Evolutionary conservation across 2,797 vertebrate genomes (phyloP), one percentile per base, ranked within the genome.

Genomic region (Sphaeramia orbicularis): DNA sequence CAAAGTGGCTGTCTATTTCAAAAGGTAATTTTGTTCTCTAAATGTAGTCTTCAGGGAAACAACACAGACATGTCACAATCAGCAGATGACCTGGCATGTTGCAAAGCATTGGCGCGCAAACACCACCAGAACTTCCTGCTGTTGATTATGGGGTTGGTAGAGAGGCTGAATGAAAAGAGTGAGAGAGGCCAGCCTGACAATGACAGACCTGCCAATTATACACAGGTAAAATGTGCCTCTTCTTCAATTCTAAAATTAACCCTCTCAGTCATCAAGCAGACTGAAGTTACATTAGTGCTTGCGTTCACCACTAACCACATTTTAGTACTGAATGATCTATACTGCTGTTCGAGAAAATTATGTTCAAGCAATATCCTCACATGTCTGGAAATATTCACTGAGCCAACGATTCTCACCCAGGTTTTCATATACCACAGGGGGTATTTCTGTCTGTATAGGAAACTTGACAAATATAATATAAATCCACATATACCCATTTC

Each of bases 111-210:
- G 69, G 79, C 47, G 76, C 65, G 21, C 63, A 84, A 80, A 81
- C 60, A 63, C 16, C 67, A 81, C 80, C 55, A 73, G 45, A 59
- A 91, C 91, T 92, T 93, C 93, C 93, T 93, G 84, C 60, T 47
- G 72, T 49, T 91, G 89, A 94, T 94, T 93, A 94, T 55, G 58
- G 92, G 93, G 82, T 92, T 87, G 78, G 82, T 71, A 32, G 62
- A 65, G 65, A 69, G 50, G 63, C 56, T 85, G 80, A 88, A 81
- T 78, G 79, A 86, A 41, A 87, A 83, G 80, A 6, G 72, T 37
- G 27, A 70, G 78, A 35, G 38, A 57, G 51, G 74, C 81, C 74
- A 76, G 82, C 64, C 53, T 57, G 66, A 89, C 85, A 63, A 77
- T 68, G 83, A 78, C 21, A 84, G 72, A 91, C 83, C 82, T 90